phyloP scores from a whole-genome alignment of 2,113 vertebrate genomes.

The Megaceryle maxima region DNA sequence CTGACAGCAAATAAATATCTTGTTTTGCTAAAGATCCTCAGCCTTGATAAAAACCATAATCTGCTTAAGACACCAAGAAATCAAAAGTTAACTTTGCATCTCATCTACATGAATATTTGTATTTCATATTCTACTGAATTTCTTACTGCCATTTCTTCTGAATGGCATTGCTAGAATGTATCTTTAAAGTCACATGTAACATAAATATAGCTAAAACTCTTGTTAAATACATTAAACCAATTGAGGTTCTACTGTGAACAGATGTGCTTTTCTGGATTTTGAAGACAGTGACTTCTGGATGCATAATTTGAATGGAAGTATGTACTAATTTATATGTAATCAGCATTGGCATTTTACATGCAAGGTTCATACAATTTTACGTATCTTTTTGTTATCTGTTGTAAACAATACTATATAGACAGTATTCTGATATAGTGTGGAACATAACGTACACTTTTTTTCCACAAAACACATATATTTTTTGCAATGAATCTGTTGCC shows the following conservation, averaged over 20 bases:
- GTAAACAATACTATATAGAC: neutral
- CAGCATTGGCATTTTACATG: neutral
- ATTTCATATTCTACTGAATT: neutral
- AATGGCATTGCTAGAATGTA: neutral
- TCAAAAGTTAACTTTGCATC: neutral
- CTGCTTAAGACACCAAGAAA: neutral
- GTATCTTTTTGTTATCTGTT: neutral
- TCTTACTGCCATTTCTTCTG: too few species aligned
- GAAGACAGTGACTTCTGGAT: neutral
- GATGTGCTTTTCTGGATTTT: neutral
- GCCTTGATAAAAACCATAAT: neutral
- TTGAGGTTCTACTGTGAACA: neutral
- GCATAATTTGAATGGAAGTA: neutral
- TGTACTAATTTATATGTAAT: neutral
- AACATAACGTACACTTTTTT: neutral
- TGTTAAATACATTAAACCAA: neutral
- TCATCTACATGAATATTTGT: neutral
- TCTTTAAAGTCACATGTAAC: neutral
- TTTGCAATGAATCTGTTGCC: neutral
- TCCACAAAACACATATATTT: neutral
- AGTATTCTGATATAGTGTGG: neutral
- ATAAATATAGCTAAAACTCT: neutral
- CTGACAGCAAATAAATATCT: neutral
- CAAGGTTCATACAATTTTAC: neutral
- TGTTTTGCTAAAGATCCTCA: neutral